Percentiles rank a stretch among this genome's conserved stretches.
These are phyloP conservation scores for Holocentrus rufus DNA, from an alignment of 2,797 vertebrate species.

Conservation along the genomic window DNA sequence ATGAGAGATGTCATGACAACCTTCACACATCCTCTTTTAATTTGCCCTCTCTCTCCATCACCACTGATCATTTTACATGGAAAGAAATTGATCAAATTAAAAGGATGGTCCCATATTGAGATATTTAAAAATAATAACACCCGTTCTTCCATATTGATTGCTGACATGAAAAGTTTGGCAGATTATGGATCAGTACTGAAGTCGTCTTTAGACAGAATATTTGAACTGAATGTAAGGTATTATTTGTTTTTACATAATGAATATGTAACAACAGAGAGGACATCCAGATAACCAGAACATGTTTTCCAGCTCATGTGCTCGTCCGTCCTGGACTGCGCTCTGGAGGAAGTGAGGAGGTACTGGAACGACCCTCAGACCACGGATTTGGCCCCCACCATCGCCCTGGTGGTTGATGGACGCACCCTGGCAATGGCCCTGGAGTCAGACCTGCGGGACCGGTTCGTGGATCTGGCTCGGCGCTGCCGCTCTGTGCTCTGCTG, in stretches of 20 bases:
- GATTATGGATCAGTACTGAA: no score
- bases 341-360: constrained; percentile 87
- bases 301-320: constrained; percentile 84
- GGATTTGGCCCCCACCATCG: constrained; percentile 70
- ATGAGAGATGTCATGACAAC: not conserved
- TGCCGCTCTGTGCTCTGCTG: constrained; percentile 92
- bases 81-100: no score
- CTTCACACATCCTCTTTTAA: not conserved
- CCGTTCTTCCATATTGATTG: no score
- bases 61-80: not conserved
- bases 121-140: no score
- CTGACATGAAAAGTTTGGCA: no score
- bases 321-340: constrained; percentile 85
- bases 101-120: no score
- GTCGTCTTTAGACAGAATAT: no score
- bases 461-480: constrained; percentile 83
- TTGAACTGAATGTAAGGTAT: not conserved
- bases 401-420: constrained; percentile 89
- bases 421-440: constrained; percentile 85
- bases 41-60: not conserved
- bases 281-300: constrained; percentile 11
- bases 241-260: no score
- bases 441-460: constrained; percentile 83
- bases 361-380: constrained; percentile 45
- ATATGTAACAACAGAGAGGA: not conserved